Percentiles rank a stretch among this genome's conserved stretches.
phyloP scores from a whole-genome alignment of 2,113 vertebrate genomes.

The Otocyon megalotis region DNA sequence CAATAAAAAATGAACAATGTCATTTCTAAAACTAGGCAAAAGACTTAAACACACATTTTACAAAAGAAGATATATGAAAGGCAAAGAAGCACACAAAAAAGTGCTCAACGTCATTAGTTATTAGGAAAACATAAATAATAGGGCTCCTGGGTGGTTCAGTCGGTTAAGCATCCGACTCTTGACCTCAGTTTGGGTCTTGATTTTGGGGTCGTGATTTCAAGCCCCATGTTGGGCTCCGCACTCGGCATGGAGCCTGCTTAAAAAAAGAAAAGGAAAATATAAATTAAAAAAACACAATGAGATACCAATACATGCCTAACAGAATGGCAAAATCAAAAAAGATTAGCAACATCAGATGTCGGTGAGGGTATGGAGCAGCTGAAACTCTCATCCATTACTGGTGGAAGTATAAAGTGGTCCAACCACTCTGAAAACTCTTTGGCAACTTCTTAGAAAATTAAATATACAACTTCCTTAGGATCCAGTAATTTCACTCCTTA shows the following conservation, averaged over 20 bases:
- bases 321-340: background rate
- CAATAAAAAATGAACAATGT: background rate
- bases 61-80: background rate
- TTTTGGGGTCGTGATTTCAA: background rate
- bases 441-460: conserved; percentile 35
- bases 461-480: background rate
- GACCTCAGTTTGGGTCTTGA: background rate
- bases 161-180: background rate
- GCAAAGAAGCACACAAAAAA: background rate
- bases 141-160: background rate
- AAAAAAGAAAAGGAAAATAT: background rate
- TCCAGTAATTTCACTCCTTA: background rate
- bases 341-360: background rate
- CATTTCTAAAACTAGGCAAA: background rate
- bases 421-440: background rate
- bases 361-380: background rate
- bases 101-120: background rate
- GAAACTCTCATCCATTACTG: background rate
- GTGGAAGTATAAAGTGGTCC: background rate
- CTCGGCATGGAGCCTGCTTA: background rate
- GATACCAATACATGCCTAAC: background rate
- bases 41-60: background rate
- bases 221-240: background rate
- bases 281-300: conserved; percentile 1
- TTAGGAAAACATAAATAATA: background rate